Evolutionary conservation across 2,797 vertebrate genomes (phyloP), one percentile per base, ranked within the genome.

Genomic region (Luscinia luscinia): DNA sequence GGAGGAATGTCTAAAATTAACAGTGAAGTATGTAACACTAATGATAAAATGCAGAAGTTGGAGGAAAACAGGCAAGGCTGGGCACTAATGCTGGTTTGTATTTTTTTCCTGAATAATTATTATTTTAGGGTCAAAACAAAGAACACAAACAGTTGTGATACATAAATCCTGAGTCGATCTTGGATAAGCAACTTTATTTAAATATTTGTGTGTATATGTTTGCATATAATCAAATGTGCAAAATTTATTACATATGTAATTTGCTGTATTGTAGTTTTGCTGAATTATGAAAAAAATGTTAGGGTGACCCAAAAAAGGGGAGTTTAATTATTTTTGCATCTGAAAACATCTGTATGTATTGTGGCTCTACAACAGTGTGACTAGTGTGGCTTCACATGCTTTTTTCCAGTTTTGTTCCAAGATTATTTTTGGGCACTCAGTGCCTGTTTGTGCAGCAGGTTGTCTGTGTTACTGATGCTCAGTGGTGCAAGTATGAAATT

Each of bases 1-100:
- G 79, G 73, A 88, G 48, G n/a, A 90, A 84, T 64, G 72, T 75
- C 89, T 90, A 32, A 92, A 94, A 83, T 87, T 85, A 95, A 82
- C 59, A 57, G 28, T 58, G 48, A 36, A 40, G 49, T 87, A 59
- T 72, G 55, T 66, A 62, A 74, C 59, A 40, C 51, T 95, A 90
- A 89, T 10, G 74, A 84, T 84, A 81, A 87, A 89, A 51, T 84
- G 24, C 59, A 92, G 90, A 66, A 75, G 19, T 78, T 86, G 21
- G 43, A 91, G 49, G 66, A 59, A 73, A 49, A n/a, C 15, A 18
- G 45, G 24, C 63, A 49, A 67, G 57, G 40, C 45, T 26, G 46
- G 45, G 40, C 43, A 66, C 27, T 58, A 23, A 46, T 23, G 5
- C 19, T 73, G 16, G 18, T 57, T 90, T 59, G 9, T 3, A 13